Evolutionary conservation across 2,888 invertebrate genomes (phyloP).

Genomic region (Aelia acuminata): DNA sequence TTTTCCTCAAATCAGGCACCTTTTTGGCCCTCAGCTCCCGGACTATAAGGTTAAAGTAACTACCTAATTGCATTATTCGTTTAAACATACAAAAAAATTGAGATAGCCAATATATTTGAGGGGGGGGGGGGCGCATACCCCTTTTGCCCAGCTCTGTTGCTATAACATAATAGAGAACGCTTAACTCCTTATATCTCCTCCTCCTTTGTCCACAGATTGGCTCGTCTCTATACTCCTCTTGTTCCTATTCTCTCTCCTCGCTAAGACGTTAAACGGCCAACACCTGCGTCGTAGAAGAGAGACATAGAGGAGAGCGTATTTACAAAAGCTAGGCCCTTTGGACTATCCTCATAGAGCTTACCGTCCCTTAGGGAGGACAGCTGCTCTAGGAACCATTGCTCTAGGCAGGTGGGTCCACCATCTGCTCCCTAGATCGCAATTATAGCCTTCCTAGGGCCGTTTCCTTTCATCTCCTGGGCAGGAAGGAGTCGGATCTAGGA

Average conservation of each 20-base stretch:
- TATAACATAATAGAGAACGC: too few species aligned
- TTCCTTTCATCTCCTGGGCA: not conserved
- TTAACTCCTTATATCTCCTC: too few species aligned
- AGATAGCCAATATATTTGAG: too few species aligned
- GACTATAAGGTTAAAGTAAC: too few species aligned
- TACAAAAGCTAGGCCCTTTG: not conserved
- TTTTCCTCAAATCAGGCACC: too few species aligned
- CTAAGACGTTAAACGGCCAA: not conserved
- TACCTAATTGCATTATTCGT: too few species aligned
- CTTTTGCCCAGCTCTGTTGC: too few species aligned
- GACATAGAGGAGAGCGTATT: not conserved
- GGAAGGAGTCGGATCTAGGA: not conserved
- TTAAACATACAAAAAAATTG: too few species aligned
- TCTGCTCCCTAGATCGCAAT: not conserved
- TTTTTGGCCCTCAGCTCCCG: too few species aligned
- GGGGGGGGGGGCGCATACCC: too few species aligned
- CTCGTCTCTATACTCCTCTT: not conserved
- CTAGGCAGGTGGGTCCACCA: not conserved
- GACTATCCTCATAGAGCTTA: not conserved
- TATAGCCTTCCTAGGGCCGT: not conserved
- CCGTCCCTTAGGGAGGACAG: too few species aligned
- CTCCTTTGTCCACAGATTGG: not conserved
- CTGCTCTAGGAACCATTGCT: not conserved
- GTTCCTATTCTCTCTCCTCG: too few species aligned
- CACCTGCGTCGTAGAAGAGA: slow-evolving; percentile 10